Conservation (phyloP, 2,797 vertebrate genomes). For the Lates japonicus region DNA sequence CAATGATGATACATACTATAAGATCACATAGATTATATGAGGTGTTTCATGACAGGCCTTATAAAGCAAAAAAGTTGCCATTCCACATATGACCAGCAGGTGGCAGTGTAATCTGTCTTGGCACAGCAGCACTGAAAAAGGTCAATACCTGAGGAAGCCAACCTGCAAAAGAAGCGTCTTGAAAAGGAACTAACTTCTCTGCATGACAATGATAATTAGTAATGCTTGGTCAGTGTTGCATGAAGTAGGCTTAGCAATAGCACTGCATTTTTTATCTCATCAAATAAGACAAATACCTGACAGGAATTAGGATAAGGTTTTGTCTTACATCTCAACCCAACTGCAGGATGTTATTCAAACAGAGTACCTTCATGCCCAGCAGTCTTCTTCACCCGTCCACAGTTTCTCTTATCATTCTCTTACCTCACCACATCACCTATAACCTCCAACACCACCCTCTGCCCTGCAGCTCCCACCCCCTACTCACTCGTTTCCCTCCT, state of each 20-base stretch:
- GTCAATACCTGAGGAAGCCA: background rate
- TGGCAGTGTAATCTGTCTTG: constrained; percentile 21
- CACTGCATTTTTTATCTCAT: background rate
- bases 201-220: background rate
- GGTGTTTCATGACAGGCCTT: background rate
- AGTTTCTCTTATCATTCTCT: background rate
- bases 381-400: background rate
- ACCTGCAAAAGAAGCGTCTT: background rate
- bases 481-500: background rate
- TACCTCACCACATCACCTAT: background rate
- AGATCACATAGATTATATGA: background rate
- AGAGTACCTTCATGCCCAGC: background rate
- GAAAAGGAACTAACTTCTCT: background rate
- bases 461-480: background rate
- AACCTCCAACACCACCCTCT: background rate
- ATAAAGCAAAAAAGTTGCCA: background rate
- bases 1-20: background rate
- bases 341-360: constrained; percentile 9
- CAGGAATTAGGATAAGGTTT: background rate
- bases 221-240: background rate
- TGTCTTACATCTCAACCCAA: background rate
- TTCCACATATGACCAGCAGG: constrained; percentile 50
- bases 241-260: background rate
- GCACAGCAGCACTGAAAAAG: background rate
- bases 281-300: background rate